phyloP scores from a whole-genome alignment of 2,888 invertebrate species.

The Neoascia interrupta region DNA sequence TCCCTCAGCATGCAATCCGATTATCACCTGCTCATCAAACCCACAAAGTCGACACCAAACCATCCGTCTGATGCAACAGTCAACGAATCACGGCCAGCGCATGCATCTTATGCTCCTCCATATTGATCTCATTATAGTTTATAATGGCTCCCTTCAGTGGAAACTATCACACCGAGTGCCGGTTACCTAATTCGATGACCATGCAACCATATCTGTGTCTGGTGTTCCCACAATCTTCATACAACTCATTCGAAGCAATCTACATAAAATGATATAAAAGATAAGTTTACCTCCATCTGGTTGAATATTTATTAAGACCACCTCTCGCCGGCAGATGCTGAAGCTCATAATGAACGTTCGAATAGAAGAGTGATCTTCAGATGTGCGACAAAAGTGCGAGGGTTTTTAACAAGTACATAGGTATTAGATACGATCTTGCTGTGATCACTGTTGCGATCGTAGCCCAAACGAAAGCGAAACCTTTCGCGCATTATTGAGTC shows the following conservation, averaged over 20 bases:
- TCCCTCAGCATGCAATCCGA: constrained; percentile 12
- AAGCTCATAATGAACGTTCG: constrained; percentile 11
- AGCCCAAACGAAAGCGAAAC: constrained; percentile 57
- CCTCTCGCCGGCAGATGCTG: constrained; percentile 4
- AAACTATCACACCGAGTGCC: background rate
- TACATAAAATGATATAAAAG: constrained; percentile 14
- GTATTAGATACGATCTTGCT: too few species aligned
- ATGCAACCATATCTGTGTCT: constrained; percentile 8
- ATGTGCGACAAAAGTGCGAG: too few species aligned
- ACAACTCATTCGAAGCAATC: constrained; percentile 5
- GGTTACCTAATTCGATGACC: constrained; percentile 25
- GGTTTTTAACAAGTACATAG: background rate
- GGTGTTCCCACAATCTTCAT: constrained; percentile 13
- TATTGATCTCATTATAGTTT: constrained; percentile 24
- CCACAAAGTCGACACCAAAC: background rate
- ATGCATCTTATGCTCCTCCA: constrained; percentile 22
- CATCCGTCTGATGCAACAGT: constrained; percentile 18
- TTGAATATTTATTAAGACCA: constrained; percentile 40
- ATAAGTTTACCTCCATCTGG: background rate
- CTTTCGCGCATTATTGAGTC: constrained; percentile 20
- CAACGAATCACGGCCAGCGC: constrained; percentile 13
- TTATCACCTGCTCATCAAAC: background rate
- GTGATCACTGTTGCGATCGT: constrained; percentile 2
- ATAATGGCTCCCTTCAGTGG: background rate
- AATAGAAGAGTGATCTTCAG: constrained; percentile 10